Percentiles rank a stretch among this genome's conserved stretches.
Evolutionary conservation across 2,113 vertebrate species (phyloP).

Genomic region (Centropus bengalensis): DNA sequence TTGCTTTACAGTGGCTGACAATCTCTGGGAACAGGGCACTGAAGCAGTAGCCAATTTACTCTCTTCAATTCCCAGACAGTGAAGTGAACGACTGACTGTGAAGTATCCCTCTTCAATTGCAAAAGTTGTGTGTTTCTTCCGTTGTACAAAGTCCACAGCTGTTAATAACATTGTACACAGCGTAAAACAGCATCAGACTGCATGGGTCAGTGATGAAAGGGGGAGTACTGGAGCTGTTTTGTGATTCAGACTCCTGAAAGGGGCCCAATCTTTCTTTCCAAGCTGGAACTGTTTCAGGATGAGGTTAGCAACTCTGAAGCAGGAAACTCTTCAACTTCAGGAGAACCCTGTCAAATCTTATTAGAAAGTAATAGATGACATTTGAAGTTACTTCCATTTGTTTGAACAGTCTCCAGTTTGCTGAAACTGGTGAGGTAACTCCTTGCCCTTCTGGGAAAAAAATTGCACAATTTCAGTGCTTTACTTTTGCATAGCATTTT

Average conservation of each 20-base stretch:
- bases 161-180: too few species aligned
- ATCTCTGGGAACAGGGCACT: neutral
- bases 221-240: neutral
- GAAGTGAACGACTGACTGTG: neutral
- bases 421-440: neutral
- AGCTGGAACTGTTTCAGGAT: neutral
- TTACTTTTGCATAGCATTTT: neutral
- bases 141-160: neutral
- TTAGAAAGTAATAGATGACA: neutral
- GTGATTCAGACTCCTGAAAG: neutral
- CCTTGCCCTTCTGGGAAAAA: neutral
- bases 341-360: neutral
- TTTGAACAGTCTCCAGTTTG: neutral
- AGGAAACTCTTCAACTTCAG: neutral
- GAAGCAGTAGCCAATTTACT: neutral
- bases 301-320: neutral
- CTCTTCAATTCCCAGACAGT: neutral
- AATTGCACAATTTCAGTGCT: neutral
- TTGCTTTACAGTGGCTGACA: neutral
- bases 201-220: neutral
- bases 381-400: neutral
- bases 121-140: neutral
- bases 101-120: neutral
- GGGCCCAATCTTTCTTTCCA: neutral
- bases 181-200: accelerated